phyloP scores from a whole-genome alignment of 2,888 invertebrate genomes.

The Tricholauxania praeusta region DNA sequence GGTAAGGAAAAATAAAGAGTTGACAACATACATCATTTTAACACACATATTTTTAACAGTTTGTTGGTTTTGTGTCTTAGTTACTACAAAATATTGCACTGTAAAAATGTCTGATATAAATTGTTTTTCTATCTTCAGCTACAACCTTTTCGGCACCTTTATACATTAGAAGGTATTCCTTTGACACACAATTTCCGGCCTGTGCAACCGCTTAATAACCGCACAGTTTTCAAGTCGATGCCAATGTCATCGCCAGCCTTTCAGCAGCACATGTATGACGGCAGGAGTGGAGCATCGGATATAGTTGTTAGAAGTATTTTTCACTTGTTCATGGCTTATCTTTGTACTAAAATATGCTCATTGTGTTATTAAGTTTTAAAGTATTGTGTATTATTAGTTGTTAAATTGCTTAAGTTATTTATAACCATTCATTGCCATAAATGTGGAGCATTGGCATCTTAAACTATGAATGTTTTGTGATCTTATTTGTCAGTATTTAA shows the following conservation, averaged over 20 bases:
- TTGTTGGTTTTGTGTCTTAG: neutral
- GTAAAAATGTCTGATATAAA: neutral
- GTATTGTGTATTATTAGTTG: neutral
- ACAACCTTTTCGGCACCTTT: constrained; percentile 77
- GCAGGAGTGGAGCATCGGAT: neutral
- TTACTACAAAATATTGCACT: neutral
- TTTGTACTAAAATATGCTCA: constrained; percentile 30
- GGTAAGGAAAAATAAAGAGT: neutral
- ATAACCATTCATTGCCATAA: neutral
- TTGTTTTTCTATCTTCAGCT: constrained; percentile 71
- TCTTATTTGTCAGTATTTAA: neutral
- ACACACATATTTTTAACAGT: neutral
- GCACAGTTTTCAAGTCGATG: constrained; percentile 69
- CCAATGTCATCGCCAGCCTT: constrained; percentile 6
- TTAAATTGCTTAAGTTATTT: neutral
- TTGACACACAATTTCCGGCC: constrained; percentile 87
- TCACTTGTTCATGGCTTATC: constrained; percentile 13
- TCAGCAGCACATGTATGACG: neutral
- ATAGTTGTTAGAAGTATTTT: neutral
- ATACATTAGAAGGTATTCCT: constrained; percentile 73
- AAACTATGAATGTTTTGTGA: neutral
- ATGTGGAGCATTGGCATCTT: neutral
- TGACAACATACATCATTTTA: neutral
- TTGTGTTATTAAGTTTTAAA: constrained; percentile 11
- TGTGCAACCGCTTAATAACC: constrained; percentile 81